A percentile compares a stretch with the other conserved stretches of the same genome.
Conservation (phyloP, 1,140 invertebrate species). For the Conopomorpha cramerella region DNA sequence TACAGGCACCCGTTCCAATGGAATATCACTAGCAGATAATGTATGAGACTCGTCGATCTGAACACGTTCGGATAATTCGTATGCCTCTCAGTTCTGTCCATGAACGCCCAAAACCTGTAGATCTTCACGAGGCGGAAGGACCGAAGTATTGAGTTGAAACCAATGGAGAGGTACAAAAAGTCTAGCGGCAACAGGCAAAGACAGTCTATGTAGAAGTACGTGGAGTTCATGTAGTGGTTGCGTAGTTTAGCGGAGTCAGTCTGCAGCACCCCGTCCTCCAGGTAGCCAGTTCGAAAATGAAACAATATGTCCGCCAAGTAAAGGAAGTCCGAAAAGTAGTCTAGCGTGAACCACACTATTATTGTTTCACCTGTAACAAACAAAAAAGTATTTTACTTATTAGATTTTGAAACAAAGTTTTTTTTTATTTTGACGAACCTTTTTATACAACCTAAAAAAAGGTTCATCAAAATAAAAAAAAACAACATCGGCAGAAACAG, state of each 20-base stretch:
- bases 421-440: no score
- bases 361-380: slow-evolving; percentile 78
- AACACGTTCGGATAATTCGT: slow-evolving; percentile 99
- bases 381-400: no score
- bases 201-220: slow-evolving; percentile 98
- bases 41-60: slow-evolving; percentile 90
- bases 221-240: slow-evolving; percentile 98
- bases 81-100: slow-evolving; percentile 97
- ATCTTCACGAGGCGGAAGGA: slow-evolving; percentile 98
- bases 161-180: slow-evolving; percentile 97
- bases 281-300: slow-evolving; percentile 95
- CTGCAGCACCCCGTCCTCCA: slow-evolving; percentile 95
- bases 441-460: no score
- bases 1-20: slow-evolving; percentile 99
- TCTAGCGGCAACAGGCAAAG: slow-evolving; percentile 96
- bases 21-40: slow-evolving; percentile 97
- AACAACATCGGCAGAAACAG: no score
- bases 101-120: slow-evolving; percentile 97
- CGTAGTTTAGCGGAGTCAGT: slow-evolving; percentile 92
- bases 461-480: no score
- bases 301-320: slow-evolving; percentile 96
- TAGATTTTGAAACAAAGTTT: no score
- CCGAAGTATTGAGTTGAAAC: slow-evolving; percentile 95
- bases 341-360: slow-evolving; percentile 93
- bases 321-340: slow-evolving; percentile 95